These are phyloP conservation scores for Antennarius striatus DNA, from an alignment of 2,113 vertebrate species.

Conservation along the genomic window DNA sequence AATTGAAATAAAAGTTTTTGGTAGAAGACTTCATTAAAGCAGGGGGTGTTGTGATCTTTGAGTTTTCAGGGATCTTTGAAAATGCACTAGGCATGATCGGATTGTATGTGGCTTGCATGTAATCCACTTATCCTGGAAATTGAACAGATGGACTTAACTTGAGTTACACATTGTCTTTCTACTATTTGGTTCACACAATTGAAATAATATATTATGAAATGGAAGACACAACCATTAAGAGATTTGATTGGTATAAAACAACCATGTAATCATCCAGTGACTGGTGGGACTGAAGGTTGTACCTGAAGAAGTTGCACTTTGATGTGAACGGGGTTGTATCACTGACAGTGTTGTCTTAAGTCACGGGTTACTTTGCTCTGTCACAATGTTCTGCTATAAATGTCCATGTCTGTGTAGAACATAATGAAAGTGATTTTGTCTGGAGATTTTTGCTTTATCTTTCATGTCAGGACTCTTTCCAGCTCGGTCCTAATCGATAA, in stretches of 20 bases:
- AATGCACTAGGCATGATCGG: conserved; percentile 8
- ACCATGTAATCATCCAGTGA: neutral
- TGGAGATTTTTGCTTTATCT: conserved; percentile 15
- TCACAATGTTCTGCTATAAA: conserved; percentile 3
- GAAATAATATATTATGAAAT: neutral
- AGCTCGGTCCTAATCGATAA: neutral
- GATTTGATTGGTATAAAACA: neutral
- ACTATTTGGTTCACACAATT: neutral
- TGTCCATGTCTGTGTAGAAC: neutral
- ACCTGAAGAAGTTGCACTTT: conserved; percentile 44
- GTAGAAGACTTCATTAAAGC: conserved; percentile 31
- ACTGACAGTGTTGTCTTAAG: neutral
- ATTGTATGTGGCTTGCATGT: conserved; percentile 48
- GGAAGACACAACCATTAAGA: neutral
- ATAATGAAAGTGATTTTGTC: neutral
- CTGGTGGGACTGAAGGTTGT: neutral
- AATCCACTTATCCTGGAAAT: neutral
- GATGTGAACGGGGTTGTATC: neutral
- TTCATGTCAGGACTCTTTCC: neutral
- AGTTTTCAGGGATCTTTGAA: neutral
- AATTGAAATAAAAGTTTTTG: neutral
- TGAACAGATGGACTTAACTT: conserved; percentile 8
- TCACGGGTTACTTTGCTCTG: conserved; percentile 8
- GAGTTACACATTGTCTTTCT: conserved; percentile 2
- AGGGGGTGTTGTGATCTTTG: conserved; percentile 9